Conservation (phyloP, 2,113 vertebrate genomes). For the Macheiramphus alcinus region DNA sequence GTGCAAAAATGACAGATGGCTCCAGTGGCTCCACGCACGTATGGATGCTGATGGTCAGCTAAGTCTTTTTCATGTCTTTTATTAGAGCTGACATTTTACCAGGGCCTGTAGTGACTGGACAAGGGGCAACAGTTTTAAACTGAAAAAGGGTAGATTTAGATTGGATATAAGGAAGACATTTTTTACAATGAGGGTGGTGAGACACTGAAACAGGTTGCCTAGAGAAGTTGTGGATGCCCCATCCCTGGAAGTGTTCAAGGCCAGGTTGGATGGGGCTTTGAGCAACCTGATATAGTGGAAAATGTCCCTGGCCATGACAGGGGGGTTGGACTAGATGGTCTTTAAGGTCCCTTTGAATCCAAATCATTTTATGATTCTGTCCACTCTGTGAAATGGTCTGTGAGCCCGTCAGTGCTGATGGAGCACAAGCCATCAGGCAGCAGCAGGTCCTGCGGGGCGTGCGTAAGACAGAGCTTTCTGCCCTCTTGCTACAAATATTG, state of each 20-base stretch:
- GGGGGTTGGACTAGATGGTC: too few relatives aligned
- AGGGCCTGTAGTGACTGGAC: neutral
- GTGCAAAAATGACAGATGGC: neutral
- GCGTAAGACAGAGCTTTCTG: neutral
- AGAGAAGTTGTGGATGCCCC: neutral
- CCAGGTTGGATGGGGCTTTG: neutral
- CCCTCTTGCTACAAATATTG: neutral
- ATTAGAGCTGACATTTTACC: neutral
- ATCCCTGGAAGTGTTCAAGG: neutral
- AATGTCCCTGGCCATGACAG: neutral
- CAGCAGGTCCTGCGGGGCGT: fast-evolving
- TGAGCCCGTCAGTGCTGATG: fast-evolving
- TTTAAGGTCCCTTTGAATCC: neutral
- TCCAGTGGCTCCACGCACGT: fast-evolving
- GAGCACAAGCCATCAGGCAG: neutral
- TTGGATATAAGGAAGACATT: neutral
- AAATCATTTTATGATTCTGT: neutral
- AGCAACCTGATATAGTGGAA: neutral
- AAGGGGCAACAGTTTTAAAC: neutral
- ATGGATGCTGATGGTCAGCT: neutral
- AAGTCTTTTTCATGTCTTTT: neutral
- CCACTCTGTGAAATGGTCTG: too few relatives aligned
- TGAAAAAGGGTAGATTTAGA: neutral
- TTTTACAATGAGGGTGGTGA: neutral
- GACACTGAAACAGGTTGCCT: fast-evolving